These are phyloP conservation scores for Cryptus armator DNA, from an alignment of 2,888 invertebrate species.

Conservation along the genomic window DNA sequence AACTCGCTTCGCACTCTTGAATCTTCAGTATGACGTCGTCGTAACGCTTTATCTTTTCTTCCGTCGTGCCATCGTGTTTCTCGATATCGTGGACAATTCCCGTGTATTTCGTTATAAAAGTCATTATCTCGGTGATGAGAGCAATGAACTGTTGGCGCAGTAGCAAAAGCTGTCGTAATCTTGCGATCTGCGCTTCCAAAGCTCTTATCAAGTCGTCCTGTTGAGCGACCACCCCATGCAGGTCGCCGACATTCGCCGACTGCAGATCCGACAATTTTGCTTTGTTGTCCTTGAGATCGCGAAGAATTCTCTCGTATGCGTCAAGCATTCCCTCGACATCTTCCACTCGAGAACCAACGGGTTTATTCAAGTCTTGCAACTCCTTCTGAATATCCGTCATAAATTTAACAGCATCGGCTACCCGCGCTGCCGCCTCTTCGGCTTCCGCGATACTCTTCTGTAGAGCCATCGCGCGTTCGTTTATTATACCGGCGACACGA, in stretches of 20 bases:
- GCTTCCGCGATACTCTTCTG: slow-evolving; percentile 93
- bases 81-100: slow-evolving; percentile 95
- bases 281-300: slow-evolving; percentile 92
- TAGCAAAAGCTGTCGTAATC: slow-evolving; percentile 91
- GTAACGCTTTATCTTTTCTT: slow-evolving; percentile 95
- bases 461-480: slow-evolving; percentile 91
- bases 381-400: slow-evolving; percentile 94
- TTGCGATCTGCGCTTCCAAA: slow-evolving; percentile 94
- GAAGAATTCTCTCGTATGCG: slow-evolving; percentile 92
- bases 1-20: slow-evolving; percentile 95
- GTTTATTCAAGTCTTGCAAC: slow-evolving; percentile 93
- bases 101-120: slow-evolving; percentile 94
- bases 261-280: slow-evolving; percentile 92
- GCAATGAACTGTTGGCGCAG: slow-evolving; percentile 96
- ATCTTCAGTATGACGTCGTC: slow-evolving; percentile 94
- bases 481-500: slow-evolving; percentile 91
- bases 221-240: slow-evolving; percentile 92
- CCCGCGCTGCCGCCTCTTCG: slow-evolving; percentile 92
- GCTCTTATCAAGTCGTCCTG: slow-evolving; percentile 95
- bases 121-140: slow-evolving; percentile 94
- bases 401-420: slow-evolving; percentile 93
- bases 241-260: slow-evolving; percentile 91
- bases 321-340: slow-evolving; percentile 94
- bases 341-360: slow-evolving; percentile 94
- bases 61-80: slow-evolving; percentile 92